Evolutionary conservation across 92 coral and sea anemone species (phyloP).

Genomic region (Phenganax subtilis): DNA sequence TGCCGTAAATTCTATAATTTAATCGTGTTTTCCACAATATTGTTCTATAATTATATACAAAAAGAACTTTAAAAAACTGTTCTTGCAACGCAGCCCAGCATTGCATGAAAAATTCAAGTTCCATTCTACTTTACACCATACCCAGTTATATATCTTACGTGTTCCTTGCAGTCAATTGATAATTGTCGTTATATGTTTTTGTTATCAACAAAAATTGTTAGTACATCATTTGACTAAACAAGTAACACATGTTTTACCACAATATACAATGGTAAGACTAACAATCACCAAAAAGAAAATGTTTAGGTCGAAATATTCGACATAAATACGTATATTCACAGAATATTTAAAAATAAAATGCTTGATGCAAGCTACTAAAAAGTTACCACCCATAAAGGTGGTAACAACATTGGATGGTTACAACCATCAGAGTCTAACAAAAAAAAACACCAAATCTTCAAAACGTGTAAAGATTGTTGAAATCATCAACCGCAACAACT

Average conservation of each 20-base stretch:
- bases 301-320: slow-evolving; percentile 35
- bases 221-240: too few relatives aligned
- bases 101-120: slow-evolving; percentile 19
- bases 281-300: too few relatives aligned
- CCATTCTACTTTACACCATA: too few relatives aligned
- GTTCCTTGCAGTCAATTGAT: too few relatives aligned
- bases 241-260: too few relatives aligned
- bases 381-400: slow-evolving; percentile 25
- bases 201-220: too few relatives aligned
- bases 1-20: not conserved
- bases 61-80: not conserved
- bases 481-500: slow-evolving; percentile 24
- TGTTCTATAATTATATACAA: not conserved
- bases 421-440: slow-evolving; percentile 31
- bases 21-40: not conserved
- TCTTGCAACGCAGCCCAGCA: not conserved
- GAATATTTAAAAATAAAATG: slow-evolving; percentile 37
- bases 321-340: slow-evolving; percentile 29
- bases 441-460: not conserved
- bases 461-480: slow-evolving; percentile 13
- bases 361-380: slow-evolving; percentile 95
- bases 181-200: too few relatives aligned
- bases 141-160: too few relatives aligned
- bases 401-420: slow-evolving; percentile 38
- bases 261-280: not conserved